A percentile compares a stretch with the other conserved stretches of the same genome.
These are phyloP conservation scores for Trichopoda pennipes DNA, from an alignment of 2,888 invertebrate species.

Conservation along the genomic window DNA sequence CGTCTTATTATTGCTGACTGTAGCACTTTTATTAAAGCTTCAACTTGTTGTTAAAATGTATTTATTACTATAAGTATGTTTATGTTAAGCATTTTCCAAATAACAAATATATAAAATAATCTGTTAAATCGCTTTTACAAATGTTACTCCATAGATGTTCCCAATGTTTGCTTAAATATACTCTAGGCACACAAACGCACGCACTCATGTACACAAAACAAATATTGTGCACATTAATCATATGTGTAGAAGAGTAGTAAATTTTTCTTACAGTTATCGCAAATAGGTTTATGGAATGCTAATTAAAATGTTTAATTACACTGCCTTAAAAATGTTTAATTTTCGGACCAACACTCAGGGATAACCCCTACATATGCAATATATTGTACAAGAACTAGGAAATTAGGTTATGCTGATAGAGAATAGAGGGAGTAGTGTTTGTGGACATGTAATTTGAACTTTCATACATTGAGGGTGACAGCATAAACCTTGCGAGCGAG, in stretches of 20 bases:
- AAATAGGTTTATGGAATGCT: too few relatives aligned
- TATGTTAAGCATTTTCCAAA: conserved; percentile 30
- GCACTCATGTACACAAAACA: background rate
- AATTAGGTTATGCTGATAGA: too few relatives aligned
- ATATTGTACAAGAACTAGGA: too few relatives aligned
- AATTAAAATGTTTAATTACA: too few relatives aligned
- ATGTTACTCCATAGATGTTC: conserved; percentile 24
- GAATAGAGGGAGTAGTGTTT: too few relatives aligned
- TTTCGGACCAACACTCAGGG: too few relatives aligned
- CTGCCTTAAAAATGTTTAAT: too few relatives aligned
- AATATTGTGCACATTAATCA: conserved; percentile 31
- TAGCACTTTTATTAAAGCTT: background rate
- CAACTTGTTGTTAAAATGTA: background rate
- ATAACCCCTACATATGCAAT: too few relatives aligned
- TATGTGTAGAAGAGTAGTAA: background rate
- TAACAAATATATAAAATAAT: conserved; percentile 32
- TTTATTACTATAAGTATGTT: background rate
- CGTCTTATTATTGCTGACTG: background rate
- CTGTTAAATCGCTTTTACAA: conserved; percentile 47
- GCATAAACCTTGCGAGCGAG: too few relatives aligned
- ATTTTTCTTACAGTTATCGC: background rate
- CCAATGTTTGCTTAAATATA: conserved; percentile 35
- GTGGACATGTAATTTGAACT: too few relatives aligned
- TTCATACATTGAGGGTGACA: too few relatives aligned
- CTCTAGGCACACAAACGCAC: background rate